A percentile compares a stretch with the other conserved stretches of the same genome.
Evolutionary conservation across 2,888 invertebrate species (phyloP).

Genomic region (Dryadula phaetusa): DNA sequence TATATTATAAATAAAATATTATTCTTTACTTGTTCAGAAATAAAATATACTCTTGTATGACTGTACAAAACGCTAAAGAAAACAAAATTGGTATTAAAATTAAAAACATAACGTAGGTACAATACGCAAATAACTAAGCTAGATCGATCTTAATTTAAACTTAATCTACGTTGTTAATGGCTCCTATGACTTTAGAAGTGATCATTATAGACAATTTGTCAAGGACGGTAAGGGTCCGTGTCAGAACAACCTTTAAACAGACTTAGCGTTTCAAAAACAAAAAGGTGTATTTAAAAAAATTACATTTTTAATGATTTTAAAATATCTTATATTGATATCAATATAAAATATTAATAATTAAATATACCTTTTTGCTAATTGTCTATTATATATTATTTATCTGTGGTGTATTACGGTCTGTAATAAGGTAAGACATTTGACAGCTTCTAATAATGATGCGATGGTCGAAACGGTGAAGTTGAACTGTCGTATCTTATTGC

Average conservation of each 20-base stretch:
- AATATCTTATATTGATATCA: too few relatives aligned
- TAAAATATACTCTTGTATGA: conserved; percentile 73
- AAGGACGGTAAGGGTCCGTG: conserved; percentile 67
- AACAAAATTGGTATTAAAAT: conserved; percentile 65
- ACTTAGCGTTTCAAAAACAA: conserved; percentile 17
- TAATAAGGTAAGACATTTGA: conserved; percentile 33
- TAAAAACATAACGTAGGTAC: conserved; percentile 75
- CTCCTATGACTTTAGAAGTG: conserved; percentile 74
- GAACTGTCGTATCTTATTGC: conserved; percentile 78
- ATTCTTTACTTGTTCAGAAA: conserved; percentile 72
- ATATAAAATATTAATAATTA: too few relatives aligned
- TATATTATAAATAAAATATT: conserved; percentile 68
- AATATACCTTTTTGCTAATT: conserved; percentile 13
- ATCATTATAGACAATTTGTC: conserved; percentile 55
- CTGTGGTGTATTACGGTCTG: conserved; percentile 26
- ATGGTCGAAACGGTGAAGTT: conserved; percentile 73
- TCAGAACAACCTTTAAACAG: conserved; percentile 39
- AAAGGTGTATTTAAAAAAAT: conserved; percentile 18
- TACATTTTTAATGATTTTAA: not conserved
- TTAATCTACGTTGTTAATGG: conserved; percentile 78
- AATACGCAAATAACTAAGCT: conserved; percentile 71
- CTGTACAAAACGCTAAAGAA: conserved; percentile 74
- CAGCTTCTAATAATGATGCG: conserved; percentile 66
- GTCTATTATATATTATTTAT: conserved; percentile 14
- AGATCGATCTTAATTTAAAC: conserved; percentile 74